A percentile compares a stretch with the other conserved stretches of the same genome.
Conservation (phyloP, 2,113 vertebrate species). For the Anseranas semipalmata region DNA sequence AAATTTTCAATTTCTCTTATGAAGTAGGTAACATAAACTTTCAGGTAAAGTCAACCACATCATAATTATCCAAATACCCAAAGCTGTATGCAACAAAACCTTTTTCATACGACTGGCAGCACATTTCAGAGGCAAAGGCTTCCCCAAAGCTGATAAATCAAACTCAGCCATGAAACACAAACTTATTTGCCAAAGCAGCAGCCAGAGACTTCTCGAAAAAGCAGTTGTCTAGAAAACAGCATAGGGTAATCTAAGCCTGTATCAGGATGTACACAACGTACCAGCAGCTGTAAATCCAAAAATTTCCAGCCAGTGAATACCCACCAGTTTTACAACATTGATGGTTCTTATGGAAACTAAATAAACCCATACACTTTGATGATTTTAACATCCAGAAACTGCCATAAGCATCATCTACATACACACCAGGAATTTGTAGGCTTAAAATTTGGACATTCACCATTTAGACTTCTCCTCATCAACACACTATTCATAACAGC, state of each 20-base stretch:
- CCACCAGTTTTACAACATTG: background rate
- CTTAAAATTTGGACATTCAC: background rate
- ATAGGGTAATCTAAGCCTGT: background rate
- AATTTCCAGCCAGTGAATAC: background rate
- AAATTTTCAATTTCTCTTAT: background rate
- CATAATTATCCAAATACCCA: background rate
- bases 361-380: fast-evolving
- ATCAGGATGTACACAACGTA: background rate
- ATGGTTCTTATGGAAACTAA: background rate
- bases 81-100: background rate
- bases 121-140: background rate
- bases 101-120: background rate
- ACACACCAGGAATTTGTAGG: background rate
- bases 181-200: background rate
- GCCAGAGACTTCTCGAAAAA: background rate
- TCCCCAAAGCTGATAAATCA: background rate
- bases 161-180: background rate
- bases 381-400: background rate
- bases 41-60: background rate
- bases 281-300: background rate
- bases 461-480: background rate
- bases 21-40: background rate
- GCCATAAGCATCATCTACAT: background rate
- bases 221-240: background rate
- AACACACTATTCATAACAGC: background rate